Conservation (phyloP, 2,888 invertebrate genomes). For the Merodon equestris region DNA sequence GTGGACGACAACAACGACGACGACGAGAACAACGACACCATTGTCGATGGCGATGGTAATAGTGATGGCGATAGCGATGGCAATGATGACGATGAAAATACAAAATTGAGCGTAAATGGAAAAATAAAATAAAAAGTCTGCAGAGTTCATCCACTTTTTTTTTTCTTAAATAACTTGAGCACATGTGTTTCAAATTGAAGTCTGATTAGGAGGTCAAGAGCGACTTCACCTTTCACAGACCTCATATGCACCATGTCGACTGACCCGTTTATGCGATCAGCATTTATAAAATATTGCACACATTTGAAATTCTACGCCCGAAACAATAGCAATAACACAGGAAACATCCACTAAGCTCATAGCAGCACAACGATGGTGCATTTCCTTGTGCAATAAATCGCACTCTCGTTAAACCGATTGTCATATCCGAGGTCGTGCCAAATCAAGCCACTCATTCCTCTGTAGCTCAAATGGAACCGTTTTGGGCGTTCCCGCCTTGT, state of each 20-base stretch:
- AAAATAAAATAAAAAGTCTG: slow-evolving; percentile 53
- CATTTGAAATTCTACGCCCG: slow-evolving; percentile 56
- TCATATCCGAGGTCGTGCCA: background rate
- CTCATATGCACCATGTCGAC: background rate
- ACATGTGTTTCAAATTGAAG: slow-evolving; percentile 41
- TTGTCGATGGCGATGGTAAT: slow-evolving; percentile 7
- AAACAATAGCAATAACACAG: slow-evolving; percentile 63
- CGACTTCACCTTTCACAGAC: slow-evolving; percentile 1
- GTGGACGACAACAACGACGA: slow-evolving; percentile 13
- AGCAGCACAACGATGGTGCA: slow-evolving; percentile 62
- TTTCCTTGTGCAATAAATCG: slow-evolving; percentile 66
- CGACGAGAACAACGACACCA: slow-evolving; percentile 27
- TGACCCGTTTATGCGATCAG: slow-evolving; percentile 4
- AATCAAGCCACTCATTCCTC: slow-evolving; percentile 4
- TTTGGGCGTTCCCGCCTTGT: slow-evolving; percentile 3
- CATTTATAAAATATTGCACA: slow-evolving; percentile 34
- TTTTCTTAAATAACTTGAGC: slow-evolving; percentile 3
- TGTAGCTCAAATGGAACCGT: background rate
- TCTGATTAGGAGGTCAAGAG: slow-evolving; percentile 60
- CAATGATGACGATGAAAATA: slow-evolving; percentile 46
- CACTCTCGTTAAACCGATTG: slow-evolving; percentile 27
- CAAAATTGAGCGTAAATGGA: slow-evolving; percentile 66
- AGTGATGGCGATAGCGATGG: too few relatives aligned
- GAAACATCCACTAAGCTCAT: slow-evolving; percentile 64
- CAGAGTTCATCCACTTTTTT: background rate